A percentile compares a stretch with the other conserved stretches of the same genome.
These are phyloP conservation scores for Ormia ochracea DNA, from an alignment of 2,888 invertebrate genomes.

Conservation along the genomic window DNA sequence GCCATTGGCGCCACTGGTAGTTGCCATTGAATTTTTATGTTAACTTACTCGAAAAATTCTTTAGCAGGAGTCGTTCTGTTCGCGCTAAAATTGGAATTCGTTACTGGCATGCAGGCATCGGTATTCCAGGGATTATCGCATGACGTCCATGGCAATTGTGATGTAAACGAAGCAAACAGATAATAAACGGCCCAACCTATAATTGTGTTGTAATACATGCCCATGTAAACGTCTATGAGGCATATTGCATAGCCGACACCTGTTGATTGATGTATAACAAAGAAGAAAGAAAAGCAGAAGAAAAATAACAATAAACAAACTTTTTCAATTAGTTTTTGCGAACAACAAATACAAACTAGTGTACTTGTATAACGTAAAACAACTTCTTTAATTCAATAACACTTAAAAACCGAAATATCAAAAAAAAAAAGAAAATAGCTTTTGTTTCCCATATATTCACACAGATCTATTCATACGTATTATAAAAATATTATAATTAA, in stretches of 20 bases:
- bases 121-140: slow-evolving; percentile 94
- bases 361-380: not conserved
- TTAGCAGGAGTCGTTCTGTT: slow-evolving; percentile 86
- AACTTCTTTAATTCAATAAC: not conserved
- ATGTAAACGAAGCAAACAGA: slow-evolving; percentile 88
- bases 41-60: slow-evolving; percentile 91
- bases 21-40: not conserved
- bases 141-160: slow-evolving; percentile 90
- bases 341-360: not conserved
- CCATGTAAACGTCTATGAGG: slow-evolving; percentile 95
- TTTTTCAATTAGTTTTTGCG: slow-evolving; percentile 52
- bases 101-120: slow-evolving; percentile 83
- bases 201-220: slow-evolving; percentile 98
- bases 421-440: no score
- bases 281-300: not conserved
- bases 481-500: no score
- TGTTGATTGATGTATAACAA: slow-evolving; percentile 73
- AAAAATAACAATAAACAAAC: slow-evolving; percentile 36
- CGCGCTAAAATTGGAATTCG: slow-evolving; percentile 79
- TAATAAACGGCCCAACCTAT: slow-evolving; percentile 97
- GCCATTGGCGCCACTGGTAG: no score
- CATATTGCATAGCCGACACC: slow-evolving; percentile 98
- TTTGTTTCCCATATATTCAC: no score
- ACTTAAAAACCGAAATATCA: no score
- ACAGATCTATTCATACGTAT: no score